Conservation (phyloP, 1,140 invertebrate species). For the Drusus annulatus region DNA sequence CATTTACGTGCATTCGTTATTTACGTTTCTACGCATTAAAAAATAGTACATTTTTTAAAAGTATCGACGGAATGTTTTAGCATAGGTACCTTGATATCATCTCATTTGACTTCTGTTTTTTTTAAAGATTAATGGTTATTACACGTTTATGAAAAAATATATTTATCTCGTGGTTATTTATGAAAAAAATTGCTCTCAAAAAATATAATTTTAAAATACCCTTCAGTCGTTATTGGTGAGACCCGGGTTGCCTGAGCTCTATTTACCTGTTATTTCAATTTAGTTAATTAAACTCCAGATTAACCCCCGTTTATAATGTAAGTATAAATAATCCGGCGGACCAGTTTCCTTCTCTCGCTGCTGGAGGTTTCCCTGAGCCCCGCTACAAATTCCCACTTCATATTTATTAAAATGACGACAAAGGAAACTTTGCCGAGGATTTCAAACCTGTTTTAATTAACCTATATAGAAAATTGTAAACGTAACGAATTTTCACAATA, state of each 20-base stretch:
- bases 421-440: background rate
- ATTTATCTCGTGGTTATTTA: too few relatives aligned
- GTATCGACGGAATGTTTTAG: too few relatives aligned
- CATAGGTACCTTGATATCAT: too few relatives aligned
- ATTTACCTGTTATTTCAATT: conserved; percentile 49
- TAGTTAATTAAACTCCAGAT: conserved; percentile 51
- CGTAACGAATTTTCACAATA: too few relatives aligned
- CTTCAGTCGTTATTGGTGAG: background rate
- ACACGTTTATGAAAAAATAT: too few relatives aligned
- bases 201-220: too few relatives aligned
- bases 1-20: too few relatives aligned
- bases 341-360: conserved; percentile 18
- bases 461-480: background rate
- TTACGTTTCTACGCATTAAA: too few relatives aligned
- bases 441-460: background rate
- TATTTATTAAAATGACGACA: conserved; percentile 42
- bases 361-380: background rate
- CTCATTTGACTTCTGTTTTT: too few relatives aligned
- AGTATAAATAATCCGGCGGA: conserved; percentile 27
- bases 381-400: conserved; percentile 36
- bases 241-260: background rate
- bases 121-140: too few relatives aligned
- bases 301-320: conserved; percentile 51
- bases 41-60: too few relatives aligned
- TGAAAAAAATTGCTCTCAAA: too few relatives aligned